Evolutionary conservation across 2,888 invertebrate genomes (phyloP).

Genomic region (Folsomia candida): DNA sequence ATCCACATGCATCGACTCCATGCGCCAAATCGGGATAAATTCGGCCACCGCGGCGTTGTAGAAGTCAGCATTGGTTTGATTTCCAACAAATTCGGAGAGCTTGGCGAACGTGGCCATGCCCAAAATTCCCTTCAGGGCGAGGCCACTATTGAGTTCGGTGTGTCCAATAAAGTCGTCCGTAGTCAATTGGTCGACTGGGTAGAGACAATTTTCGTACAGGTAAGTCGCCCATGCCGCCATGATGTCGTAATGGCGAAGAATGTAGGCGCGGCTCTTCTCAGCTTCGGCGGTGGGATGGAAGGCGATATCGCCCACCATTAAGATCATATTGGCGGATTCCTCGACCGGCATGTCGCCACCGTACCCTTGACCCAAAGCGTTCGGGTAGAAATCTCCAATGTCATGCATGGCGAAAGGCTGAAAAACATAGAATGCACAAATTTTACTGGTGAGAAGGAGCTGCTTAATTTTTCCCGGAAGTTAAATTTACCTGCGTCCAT

Average conservation of each 20-base stretch:
- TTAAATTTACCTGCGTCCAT: no score
- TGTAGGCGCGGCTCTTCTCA: constrained; percentile 24
- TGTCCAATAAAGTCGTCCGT: constrained; percentile 47
- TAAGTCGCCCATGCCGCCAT: constrained; percentile 40
- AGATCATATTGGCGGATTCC: constrained; percentile 45
- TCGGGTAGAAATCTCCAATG: constrained; percentile 41
- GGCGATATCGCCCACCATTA: constrained; percentile 37
- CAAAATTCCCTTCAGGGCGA: constrained; percentile 46
- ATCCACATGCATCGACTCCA: constrained; percentile 32
- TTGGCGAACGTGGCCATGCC: constrained; percentile 40
- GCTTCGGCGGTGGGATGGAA: constrained; percentile 30
- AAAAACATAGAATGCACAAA: no score
- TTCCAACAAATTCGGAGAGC: constrained; percentile 29
- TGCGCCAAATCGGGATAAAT: constrained; percentile 33
- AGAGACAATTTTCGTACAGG: constrained; percentile 40
- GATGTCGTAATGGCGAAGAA: constrained; percentile 26
- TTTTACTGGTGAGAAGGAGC: no score
- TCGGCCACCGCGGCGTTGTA: constrained; percentile 27
- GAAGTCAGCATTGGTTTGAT: constrained; percentile 21
- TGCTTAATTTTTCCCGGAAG: no score
- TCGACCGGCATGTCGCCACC: constrained; percentile 42
- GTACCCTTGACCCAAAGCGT: constrained; percentile 39
- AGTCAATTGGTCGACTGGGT: constrained; percentile 44
- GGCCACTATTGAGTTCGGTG: constrained; percentile 46
- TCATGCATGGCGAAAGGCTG: constrained; percentile 40